Conservation (phyloP, 2,888 invertebrate species). For the Cataglyphis altisquamis region DNA sequence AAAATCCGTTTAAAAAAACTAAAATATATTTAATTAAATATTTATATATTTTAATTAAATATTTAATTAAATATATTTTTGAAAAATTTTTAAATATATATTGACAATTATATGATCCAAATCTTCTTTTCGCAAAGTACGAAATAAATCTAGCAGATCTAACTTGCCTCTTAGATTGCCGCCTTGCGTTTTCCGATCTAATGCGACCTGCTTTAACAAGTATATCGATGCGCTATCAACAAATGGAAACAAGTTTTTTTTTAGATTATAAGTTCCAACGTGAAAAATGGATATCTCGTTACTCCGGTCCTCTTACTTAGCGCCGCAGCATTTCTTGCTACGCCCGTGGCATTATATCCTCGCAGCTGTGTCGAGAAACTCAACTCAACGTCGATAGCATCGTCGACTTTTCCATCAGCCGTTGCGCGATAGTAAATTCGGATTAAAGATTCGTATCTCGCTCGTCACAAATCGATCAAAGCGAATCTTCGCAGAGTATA, state of each 20-base stretch:
- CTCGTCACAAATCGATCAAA: constrained; percentile 37
- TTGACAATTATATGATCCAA: neutral
- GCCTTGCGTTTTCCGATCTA: neutral
- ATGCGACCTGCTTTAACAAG: neutral
- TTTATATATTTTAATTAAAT: neutral
- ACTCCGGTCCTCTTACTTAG: constrained; percentile 33
- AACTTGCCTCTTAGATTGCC: neutral
- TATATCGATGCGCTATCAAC: constrained; percentile 19
- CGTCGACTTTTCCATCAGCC: constrained; percentile 25
- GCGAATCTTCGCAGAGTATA: neutral
- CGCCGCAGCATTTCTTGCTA: constrained; percentile 22
- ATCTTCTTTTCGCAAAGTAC: neutral
- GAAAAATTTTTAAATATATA: neutral
- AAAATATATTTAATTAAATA: neutral
- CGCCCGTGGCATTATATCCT: constrained; percentile 17
- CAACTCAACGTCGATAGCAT: constrained; percentile 5
- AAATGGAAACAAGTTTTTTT: constrained; percentile 31
- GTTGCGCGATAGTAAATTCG: constrained; percentile 27
- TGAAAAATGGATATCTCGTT: constrained; percentile 35
- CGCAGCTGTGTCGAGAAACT: neutral
- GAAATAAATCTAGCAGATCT: neutral
- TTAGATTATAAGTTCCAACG: constrained; percentile 23
- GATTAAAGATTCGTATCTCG: constrained; percentile 53
- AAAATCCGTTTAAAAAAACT: neutral
- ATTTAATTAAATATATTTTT: neutral